A percentile compares a stretch with the other conserved stretches of the same genome.
These are phyloP conservation scores for Paralichthys olivaceus DNA, from an alignment of 2,113 vertebrate species.

Conservation along the genomic window DNA sequence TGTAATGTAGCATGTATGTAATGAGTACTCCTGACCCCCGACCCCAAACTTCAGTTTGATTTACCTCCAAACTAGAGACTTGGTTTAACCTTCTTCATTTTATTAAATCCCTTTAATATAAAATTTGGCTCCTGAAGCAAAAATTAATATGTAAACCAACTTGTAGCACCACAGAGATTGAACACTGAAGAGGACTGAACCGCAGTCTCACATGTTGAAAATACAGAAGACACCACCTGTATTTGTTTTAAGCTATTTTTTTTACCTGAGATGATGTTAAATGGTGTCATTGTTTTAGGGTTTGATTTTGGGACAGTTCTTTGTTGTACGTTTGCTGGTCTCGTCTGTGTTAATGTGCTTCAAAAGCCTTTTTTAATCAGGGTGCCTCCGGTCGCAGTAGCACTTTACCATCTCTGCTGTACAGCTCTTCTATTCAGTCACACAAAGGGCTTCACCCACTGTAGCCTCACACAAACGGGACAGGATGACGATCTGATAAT, in stretches of 20 bases:
- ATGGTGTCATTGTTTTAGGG: slow-evolving; percentile 43
- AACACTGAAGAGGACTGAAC: slow-evolving; percentile 43
- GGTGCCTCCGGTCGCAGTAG: slow-evolving; percentile 77
- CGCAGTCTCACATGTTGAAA: slow-evolving; percentile 46
- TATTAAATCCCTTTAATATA: slow-evolving; percentile 71
- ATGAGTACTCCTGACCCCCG: slow-evolving; percentile 45
- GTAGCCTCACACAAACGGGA: slow-evolving; percentile 51
- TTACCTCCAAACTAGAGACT: slow-evolving; percentile 50
- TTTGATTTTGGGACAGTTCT: slow-evolving; percentile 29
- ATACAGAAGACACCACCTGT: slow-evolving; percentile 63
- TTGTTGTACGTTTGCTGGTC: slow-evolving; percentile 55
- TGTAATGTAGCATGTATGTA: slow-evolving; percentile 80
- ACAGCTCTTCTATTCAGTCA: slow-evolving; percentile 59
- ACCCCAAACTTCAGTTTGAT: slow-evolving; percentile 47
- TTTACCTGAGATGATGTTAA: slow-evolving; percentile 57
- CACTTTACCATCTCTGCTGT: slow-evolving; percentile 73
- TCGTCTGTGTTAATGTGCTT: slow-evolving; percentile 64
- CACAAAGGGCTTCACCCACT: slow-evolving; percentile 71
- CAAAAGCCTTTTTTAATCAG: slow-evolving; percentile 66
- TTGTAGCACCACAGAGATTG: slow-evolving; percentile 60
- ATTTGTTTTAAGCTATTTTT: slow-evolving; percentile 58
- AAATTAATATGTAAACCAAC: slow-evolving; percentile 51
- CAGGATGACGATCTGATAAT: slow-evolving; percentile 16
- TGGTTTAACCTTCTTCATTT: slow-evolving; percentile 34
- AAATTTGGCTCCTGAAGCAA: slow-evolving; percentile 54